Evolutionary conservation across 2,888 invertebrate genomes (phyloP).

Genomic region (Orthonevra nobilis): DNA sequence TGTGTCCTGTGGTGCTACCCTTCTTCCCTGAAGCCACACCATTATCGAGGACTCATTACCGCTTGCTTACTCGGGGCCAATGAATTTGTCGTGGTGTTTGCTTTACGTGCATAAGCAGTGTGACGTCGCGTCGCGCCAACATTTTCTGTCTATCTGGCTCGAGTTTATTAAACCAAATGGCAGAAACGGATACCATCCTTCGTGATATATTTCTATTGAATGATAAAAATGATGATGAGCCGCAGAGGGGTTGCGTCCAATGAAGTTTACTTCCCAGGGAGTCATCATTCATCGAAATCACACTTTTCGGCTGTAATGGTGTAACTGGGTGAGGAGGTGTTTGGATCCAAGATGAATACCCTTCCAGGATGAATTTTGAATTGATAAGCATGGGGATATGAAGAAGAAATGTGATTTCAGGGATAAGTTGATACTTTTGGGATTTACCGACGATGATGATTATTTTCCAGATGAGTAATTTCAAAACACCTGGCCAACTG

Average conservation of each 20-base stretch:
- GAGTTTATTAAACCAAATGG: no score
- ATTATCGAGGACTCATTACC: slow-evolving; percentile 23
- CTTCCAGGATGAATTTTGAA: slow-evolving; percentile 2
- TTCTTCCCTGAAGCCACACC: not conserved
- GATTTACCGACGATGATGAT: no score
- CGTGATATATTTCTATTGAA: slow-evolving; percentile 6
- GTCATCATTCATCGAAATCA: slow-evolving; percentile 47
- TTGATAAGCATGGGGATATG: not conserved
- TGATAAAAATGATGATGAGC: slow-evolving; percentile 38
- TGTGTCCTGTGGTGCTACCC: no score
- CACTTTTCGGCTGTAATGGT: slow-evolving; percentile 30
- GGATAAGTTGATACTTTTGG: slow-evolving; percentile 8
- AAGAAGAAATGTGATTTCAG: not conserved
- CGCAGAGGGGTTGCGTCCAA: not conserved
- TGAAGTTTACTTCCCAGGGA: slow-evolving; percentile 5
- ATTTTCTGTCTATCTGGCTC: no score
- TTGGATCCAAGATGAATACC: slow-evolving; percentile 2
- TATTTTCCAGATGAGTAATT: no score
- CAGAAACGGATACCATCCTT: no score
- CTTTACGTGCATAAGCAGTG: not conserved
- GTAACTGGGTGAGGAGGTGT: not conserved
- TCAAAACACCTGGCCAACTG: no score
- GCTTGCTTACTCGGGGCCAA: no score
- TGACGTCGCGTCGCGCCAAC: no score
- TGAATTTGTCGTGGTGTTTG: slow-evolving; percentile 35